phyloP scores from a whole-genome alignment of 2,888 invertebrate species.

The Ectemnius lituratus region DNA sequence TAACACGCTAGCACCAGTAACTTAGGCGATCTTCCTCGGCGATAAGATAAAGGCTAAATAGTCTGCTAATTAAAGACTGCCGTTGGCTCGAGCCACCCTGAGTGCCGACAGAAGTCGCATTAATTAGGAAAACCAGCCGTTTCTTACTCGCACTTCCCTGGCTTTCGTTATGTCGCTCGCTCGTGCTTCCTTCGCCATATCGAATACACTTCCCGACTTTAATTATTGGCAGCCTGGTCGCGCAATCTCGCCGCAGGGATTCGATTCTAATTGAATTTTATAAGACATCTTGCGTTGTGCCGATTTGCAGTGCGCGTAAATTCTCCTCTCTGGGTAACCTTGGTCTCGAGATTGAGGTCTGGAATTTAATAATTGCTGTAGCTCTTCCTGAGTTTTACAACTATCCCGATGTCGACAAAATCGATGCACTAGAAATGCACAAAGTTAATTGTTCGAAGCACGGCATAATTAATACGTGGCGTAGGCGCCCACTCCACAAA shows the following conservation, averaged over 20 bases:
- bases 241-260: slow-evolving; percentile 30
- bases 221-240: slow-evolving; percentile 36
- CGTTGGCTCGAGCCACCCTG: slow-evolving; percentile 42
- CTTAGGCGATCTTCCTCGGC: slow-evolving; percentile 51
- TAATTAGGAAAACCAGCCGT: slow-evolving; percentile 31
- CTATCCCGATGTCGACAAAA: too few relatives aligned
- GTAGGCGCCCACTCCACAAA: too few relatives aligned
- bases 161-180: neutral
- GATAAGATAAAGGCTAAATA: slow-evolving; percentile 62
- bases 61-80: slow-evolving; percentile 56
- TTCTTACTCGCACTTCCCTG: slow-evolving; percentile 5
- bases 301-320: too few relatives aligned
- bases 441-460: too few relatives aligned
- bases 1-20: slow-evolving; percentile 49
- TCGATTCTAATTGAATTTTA: slow-evolving; percentile 50
- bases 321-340: too few relatives aligned
- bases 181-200: slow-evolving; percentile 20
- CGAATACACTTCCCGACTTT: slow-evolving; percentile 26
- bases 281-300: neutral
- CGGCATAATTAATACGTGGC: too few relatives aligned
- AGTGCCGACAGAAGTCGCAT: slow-evolving; percentile 21
- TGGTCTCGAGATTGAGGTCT: too few relatives aligned
- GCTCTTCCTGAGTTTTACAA: too few relatives aligned
- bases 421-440: too few relatives aligned
- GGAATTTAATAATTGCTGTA: too few relatives aligned